phyloP scores from a whole-genome alignment of 2,888 invertebrate genomes.

The Microlaimidae sp. region DNA sequence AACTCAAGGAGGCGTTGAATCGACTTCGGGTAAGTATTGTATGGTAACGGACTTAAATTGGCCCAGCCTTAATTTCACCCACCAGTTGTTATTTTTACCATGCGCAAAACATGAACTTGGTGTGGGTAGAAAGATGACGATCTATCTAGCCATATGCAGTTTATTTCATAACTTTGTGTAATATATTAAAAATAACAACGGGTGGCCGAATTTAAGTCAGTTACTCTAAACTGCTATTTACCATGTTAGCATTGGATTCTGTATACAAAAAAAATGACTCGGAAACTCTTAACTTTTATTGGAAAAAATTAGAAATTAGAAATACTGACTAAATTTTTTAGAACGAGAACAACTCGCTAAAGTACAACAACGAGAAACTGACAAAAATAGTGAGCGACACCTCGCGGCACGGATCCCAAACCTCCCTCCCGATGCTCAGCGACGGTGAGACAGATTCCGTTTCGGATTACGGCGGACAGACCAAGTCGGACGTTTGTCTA shows the following conservation, averaged over 20 bases:
- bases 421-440: slow-evolving; percentile 23
- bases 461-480: background rate
- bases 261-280: background rate
- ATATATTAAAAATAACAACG: too few species aligned
- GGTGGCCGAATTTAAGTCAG: too few species aligned
- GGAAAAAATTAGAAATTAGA: too few species aligned
- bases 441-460: slow-evolving; percentile 18
- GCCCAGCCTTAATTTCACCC: too few species aligned
- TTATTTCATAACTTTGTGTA: too few species aligned
- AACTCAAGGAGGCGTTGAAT: slow-evolving; percentile 82
- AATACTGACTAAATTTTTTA: slow-evolving; percentile 44
- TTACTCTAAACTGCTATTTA: too few species aligned
- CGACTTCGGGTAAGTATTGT: slow-evolving; percentile 92
- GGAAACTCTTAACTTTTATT: background rate
- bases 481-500: slow-evolving; percentile 1
- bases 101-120: too few species aligned
- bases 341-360: slow-evolving; percentile 87
- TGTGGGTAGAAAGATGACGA: too few species aligned
- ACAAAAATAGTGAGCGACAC: slow-evolving; percentile 55
- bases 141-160: too few species aligned
- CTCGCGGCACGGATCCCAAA: slow-evolving; percentile 25
- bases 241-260: slow-evolving; percentile 3
- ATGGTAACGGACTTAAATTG: too few species aligned
- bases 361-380: slow-evolving; percentile 85
- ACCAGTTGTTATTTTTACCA: too few species aligned